Evolutionary conservation across 2,797 vertebrate species (phyloP).

Genomic region (Anas georgica): DNA sequence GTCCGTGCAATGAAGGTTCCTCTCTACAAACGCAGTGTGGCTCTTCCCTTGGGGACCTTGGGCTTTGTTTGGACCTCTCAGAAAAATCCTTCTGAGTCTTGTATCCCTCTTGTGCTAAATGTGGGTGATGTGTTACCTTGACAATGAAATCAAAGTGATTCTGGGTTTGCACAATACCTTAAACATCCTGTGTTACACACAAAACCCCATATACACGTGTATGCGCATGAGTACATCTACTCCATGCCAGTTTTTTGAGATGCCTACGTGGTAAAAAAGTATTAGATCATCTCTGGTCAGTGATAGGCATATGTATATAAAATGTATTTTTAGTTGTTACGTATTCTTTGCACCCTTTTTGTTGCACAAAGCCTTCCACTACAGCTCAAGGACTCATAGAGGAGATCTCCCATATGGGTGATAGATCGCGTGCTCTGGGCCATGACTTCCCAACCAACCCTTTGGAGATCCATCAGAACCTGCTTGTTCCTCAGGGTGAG

Average conservation of each 20-base stretch:
- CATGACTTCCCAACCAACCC: background rate
- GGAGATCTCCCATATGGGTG: background rate
- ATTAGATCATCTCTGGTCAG: background rate
- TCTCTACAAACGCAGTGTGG: background rate
- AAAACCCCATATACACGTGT: rapidly evolving
- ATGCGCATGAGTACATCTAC: no score
- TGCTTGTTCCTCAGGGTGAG: rapidly evolving
- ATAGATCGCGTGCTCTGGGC: background rate
- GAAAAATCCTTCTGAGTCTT: background rate
- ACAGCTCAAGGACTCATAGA: background rate
- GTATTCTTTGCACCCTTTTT: background rate
- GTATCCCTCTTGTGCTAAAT: background rate
- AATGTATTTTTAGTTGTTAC: background rate
- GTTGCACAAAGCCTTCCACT: background rate
- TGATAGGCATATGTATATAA: no score
- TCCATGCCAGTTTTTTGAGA: background rate
- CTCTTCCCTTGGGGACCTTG: no score
- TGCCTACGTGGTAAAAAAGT: background rate
- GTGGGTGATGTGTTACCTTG: no score
- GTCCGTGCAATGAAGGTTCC: rapidly evolving
- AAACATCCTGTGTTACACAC: background rate
- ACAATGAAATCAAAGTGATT: background rate
- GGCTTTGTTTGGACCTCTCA: background rate
- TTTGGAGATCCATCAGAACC: background rate
- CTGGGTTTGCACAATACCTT: background rate